Percentiles rank a stretch among this genome's conserved stretches.
Conservation (phyloP, 2,113 vertebrate species). For the Labeo catla region DNA sequence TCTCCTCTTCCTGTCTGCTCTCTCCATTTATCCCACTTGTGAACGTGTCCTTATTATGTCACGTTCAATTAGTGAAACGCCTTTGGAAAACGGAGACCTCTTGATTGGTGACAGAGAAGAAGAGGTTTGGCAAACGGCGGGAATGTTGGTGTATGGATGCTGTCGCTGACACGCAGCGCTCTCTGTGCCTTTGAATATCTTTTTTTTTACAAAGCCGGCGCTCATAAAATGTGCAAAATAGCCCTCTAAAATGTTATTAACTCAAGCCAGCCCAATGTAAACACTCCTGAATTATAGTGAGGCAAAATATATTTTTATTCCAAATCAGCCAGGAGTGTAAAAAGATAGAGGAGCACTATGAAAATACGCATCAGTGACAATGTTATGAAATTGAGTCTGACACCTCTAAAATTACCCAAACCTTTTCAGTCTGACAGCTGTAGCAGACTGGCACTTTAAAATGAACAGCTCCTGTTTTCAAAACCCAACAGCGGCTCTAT, state of each 20-base stretch:
- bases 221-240: constrained; percentile 23
- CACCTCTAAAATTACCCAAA: constrained; percentile 31
- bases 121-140: constrained; percentile 56
- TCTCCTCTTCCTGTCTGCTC: constrained; percentile 31
- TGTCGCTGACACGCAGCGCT: constrained; percentile 53
- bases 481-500: constrained; percentile 32
- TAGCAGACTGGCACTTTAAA: constrained; percentile 21
- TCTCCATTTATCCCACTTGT: constrained; percentile 49
- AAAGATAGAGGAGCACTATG: not conserved
- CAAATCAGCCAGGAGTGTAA: not conserved
- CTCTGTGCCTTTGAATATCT: constrained; percentile 38
- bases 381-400: constrained; percentile 26
- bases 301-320: constrained; percentile 5
- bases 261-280: constrained; percentile 27
- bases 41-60: constrained; percentile 68
- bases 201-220: constrained; percentile 1
- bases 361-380: not conserved
- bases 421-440: constrained; percentile 33
- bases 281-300: not conserved
- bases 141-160: constrained; percentile 52
- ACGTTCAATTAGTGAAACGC: constrained; percentile 65
- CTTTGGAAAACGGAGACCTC: constrained; percentile 53
- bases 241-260: not conserved
- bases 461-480: constrained; percentile 22
- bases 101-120: constrained; percentile 53